Evolutionary conservation across 2,113 vertebrate species (phyloP), one percentile per base, ranked within the genome.

Genomic region (Osmerus mordax): DNA sequence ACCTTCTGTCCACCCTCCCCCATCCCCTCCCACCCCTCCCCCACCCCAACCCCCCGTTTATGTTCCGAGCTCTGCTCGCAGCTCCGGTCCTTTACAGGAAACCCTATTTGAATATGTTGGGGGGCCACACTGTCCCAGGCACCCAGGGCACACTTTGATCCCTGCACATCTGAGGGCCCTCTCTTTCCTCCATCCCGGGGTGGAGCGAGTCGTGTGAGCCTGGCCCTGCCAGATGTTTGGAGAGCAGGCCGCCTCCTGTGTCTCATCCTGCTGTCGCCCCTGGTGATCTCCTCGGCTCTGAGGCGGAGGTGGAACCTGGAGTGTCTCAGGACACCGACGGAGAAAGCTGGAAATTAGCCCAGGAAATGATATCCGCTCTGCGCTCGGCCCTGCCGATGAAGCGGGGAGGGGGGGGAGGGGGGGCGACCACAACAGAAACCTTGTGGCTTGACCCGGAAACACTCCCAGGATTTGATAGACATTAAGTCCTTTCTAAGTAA

Each of bases 71-170:
- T 85, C 79, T 84, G 83, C 81, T 87, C 76, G 77, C 85, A 83
- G 84, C 84, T 81, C 65, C 59, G 7, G 25, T 78, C 77, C 78
- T 83, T 87, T 85, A 83, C 87, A 89, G 87, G 85, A 88, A 89
- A 79, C 79, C 76, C 80, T 60, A 88, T 91, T 89, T 90, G 86
- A 90, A 90, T 90, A 90, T 86, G 86, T 68, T 84, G 80, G 86
- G 41, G 32, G 78, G 86, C 85, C 85, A 83, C 72, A 32, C 84
- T 86, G 87, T 86, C 81, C 85, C 77, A 84, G 82, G 85, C 85
- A 87, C 87, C 82, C 84, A 84, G 89, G 89, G 89, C 81, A 87
- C 78, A 81, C 90, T 91, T 91, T 91, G 90, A 92, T 90, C 88
- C 85, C 83, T 12, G 29, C 82, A 87, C 80, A 88, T 90, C 87